phyloP scores from a whole-genome alignment of 2,113 vertebrate genomes.

The Anguilla rostrata region DNA sequence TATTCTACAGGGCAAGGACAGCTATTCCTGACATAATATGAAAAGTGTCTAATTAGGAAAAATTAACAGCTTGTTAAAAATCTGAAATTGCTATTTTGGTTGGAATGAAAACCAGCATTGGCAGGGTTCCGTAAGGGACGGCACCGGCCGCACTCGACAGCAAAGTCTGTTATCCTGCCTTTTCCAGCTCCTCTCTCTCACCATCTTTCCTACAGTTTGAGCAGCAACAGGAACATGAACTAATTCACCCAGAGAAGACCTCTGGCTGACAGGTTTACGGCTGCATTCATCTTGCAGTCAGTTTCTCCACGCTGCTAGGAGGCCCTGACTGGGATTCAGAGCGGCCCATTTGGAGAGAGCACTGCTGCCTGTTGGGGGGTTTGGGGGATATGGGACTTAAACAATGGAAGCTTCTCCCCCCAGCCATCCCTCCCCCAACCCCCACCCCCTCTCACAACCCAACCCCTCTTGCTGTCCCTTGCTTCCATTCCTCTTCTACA shows the following conservation, averaged over 20 bases:
- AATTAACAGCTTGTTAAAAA: too few relatives aligned
- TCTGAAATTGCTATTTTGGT: too few relatives aligned
- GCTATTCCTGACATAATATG: too few relatives aligned
- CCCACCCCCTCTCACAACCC: too few relatives aligned
- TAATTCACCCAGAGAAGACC: background rate
- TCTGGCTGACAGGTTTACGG: slow-evolving; percentile 8
- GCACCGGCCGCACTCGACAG: background rate
- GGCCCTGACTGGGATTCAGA: background rate
- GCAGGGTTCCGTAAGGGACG: background rate
- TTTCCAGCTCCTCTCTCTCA: background rate
- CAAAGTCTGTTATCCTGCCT: background rate
- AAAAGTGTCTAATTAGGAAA: too few relatives aligned
- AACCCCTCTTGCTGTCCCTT: background rate
- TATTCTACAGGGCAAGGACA: too few relatives aligned
- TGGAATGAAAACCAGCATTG: too few relatives aligned
- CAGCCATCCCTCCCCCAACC: background rate
- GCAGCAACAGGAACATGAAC: background rate
- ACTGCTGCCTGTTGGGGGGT: too few relatives aligned
- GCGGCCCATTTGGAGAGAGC: background rate
- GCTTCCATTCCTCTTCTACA: background rate
- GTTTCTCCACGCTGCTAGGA: background rate
- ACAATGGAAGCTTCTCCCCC: too few relatives aligned
- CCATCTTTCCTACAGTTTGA: background rate
- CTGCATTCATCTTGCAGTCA: slow-evolving; percentile 2
- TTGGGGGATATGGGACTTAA: background rate